Base-by-base conservation (phyloP, 2,113 vertebrate species). In the Mirza zaza region DNA sequence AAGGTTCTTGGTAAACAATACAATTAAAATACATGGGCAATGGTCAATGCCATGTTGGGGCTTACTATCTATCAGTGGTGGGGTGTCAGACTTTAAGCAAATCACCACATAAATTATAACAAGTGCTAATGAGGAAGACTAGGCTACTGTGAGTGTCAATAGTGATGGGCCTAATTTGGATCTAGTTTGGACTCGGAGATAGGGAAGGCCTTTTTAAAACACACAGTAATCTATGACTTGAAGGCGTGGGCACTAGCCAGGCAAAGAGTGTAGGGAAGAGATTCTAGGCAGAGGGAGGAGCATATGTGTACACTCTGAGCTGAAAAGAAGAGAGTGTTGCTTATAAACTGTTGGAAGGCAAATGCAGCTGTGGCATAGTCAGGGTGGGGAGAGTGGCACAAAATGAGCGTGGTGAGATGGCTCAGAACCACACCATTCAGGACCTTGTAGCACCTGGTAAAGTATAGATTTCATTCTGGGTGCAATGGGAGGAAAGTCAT, bases 161-260 rank as follows among this genome's bases (percentile, higher is more conserved):
- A 52, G 59, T 23, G 18, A 13, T 61, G 11, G 20, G 7, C 17
- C 76, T 80, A 79, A 25, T 48, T 82, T 14, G 63, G 29, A 63
- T 8, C 75, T 80, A 75, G 17, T 48, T 81, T 14, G 63, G 23
- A 75, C 5, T 21, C 3, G 25, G 76, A 90, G 27, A 18, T 32
- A 71, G 34, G 73, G 14, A 85, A 48, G 39, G 2, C 57, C 45
- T 83, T 50, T 92, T 83, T 80, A 34, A 88, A 75, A 81, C 14
- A 32, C 8, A 86, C 29, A 29, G 8, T 85, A 65, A 91, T 48
- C 34, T 95, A 59, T 79, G 61, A 67, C 55, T 55, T 65, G 77
- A 67, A 77, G 42, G 25, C 34, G 23, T 59, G 29, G 29, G 11
- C 0, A n/a, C 17, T 34, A 55, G 61, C 2, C 13, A 12, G 9